A percentile compares a stretch with the other conserved stretches of the same genome.
Conservation (phyloP, 2,113 vertebrate genomes). For the Melanocharis versteri region DNA sequence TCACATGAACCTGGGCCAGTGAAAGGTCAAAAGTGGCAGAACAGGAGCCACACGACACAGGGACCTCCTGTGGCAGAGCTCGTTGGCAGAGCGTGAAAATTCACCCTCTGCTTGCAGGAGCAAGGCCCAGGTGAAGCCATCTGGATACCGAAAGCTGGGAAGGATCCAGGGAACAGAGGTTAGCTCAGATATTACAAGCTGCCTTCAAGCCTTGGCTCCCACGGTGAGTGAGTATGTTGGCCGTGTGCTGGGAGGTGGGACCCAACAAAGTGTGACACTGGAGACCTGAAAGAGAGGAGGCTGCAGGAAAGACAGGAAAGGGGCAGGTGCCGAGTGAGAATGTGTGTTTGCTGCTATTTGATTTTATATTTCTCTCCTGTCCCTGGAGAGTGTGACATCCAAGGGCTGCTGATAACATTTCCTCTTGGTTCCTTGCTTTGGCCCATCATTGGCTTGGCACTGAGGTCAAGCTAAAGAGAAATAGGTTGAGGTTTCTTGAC, state of each 20-base stretch:
- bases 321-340: neutral
- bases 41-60: fast-evolving
- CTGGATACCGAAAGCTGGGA: neutral
- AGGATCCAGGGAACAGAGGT: neutral
- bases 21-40: neutral
- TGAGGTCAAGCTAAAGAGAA: neutral
- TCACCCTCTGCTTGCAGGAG: neutral
- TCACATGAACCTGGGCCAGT: neutral
- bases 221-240: fast-evolving
- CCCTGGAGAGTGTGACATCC: neutral
- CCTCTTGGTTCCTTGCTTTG: neutral
- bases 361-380: neutral
- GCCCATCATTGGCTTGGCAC: neutral
- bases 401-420: neutral
- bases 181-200: neutral
- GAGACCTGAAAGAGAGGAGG: neutral
- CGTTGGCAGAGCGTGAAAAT: neutral
- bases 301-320: neutral
- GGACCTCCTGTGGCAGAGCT: neutral
- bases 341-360: neutral
- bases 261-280: neutral
- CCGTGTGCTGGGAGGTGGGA: neutral
- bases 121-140: neutral
- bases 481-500: neutral
- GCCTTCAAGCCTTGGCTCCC: neutral